Conservation (phyloP, 2,888 invertebrate species). For the Meteorus cinctellus region DNA sequence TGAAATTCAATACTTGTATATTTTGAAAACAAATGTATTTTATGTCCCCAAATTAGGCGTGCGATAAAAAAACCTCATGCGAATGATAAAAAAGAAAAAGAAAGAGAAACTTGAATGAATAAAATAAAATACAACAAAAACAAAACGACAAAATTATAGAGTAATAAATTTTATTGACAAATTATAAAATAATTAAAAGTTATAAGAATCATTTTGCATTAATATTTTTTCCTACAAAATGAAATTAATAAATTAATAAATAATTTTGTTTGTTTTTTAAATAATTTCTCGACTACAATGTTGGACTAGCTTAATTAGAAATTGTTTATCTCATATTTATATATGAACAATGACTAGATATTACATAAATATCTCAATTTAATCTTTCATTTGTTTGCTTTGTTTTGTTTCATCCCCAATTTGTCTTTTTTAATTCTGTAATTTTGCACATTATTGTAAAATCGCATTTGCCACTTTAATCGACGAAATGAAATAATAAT, state of each 20-base stretch:
- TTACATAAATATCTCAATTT: slow-evolving; percentile 32
- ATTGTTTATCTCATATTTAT: slow-evolving; percentile 58
- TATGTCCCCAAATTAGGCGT: slow-evolving; percentile 17
- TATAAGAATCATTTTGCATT: background rate
- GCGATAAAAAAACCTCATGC: slow-evolving; percentile 4
- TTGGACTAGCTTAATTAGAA: slow-evolving; percentile 66
- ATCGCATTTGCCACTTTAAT: slow-evolving; percentile 7
- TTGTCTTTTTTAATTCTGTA: background rate
- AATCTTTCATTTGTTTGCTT: slow-evolving; percentile 8
- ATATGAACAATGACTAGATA: slow-evolving; percentile 67
- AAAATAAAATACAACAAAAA: slow-evolving; percentile 35
- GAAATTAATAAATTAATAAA: slow-evolving; percentile 46
- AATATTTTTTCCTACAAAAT: slow-evolving; percentile 3
- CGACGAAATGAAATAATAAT: background rate
- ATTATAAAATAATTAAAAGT: slow-evolving; percentile 41
- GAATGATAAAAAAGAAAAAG: slow-evolving; percentile 17
- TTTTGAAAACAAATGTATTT: slow-evolving; percentile 14
- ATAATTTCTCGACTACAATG: slow-evolving; percentile 55
- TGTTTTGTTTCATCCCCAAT: background rate
- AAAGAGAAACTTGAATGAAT: slow-evolving; percentile 26
- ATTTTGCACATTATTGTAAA: slow-evolving; percentile 42
- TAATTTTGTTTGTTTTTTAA: background rate
- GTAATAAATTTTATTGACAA: slow-evolving; percentile 40
- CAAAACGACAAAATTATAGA: slow-evolving; percentile 37
- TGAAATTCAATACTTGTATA: slow-evolving; percentile 38